Conservation (phyloP, 2,797 vertebrate species). For the Propithecus deckenii region DNA sequence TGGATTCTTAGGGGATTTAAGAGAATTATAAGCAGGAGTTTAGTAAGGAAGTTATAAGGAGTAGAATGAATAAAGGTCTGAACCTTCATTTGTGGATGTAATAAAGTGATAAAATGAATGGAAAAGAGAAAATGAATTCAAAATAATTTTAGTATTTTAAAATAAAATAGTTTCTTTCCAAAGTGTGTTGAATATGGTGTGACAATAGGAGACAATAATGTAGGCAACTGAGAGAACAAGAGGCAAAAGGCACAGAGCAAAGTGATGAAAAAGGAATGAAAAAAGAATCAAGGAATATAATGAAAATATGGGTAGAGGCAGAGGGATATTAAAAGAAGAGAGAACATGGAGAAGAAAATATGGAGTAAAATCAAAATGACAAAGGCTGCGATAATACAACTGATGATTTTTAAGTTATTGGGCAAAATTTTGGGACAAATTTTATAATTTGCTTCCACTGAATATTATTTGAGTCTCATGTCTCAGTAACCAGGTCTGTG, state of each 20-base stretch:
- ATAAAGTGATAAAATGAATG: neutral
- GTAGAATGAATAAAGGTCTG: neutral
- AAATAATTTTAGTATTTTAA: constrained; percentile 9
- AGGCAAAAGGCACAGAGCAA: neutral
- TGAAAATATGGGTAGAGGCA: neutral
- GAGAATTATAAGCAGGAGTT: constrained; percentile 12
- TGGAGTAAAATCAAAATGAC: neutral
- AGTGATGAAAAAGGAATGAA: neutral
- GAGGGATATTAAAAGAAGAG: neutral
- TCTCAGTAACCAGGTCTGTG: neutral
- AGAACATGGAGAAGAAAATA: neutral
- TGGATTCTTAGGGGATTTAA: neutral
- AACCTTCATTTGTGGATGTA: neutral
- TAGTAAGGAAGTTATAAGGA: neutral
- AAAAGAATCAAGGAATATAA: neutral
- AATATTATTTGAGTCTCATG: neutral
- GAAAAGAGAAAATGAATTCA: neutral
- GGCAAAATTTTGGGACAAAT: neutral
- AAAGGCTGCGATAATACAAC: neutral
- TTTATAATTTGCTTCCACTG: neutral
- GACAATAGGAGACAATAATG: neutral
- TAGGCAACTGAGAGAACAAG: neutral
- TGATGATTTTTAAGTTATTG: neutral
- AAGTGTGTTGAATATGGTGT: neutral
- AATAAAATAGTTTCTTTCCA: neutral